Conservation (phyloP, 1,140 invertebrate genomes). For the Lordiphosa collinella region DNA sequence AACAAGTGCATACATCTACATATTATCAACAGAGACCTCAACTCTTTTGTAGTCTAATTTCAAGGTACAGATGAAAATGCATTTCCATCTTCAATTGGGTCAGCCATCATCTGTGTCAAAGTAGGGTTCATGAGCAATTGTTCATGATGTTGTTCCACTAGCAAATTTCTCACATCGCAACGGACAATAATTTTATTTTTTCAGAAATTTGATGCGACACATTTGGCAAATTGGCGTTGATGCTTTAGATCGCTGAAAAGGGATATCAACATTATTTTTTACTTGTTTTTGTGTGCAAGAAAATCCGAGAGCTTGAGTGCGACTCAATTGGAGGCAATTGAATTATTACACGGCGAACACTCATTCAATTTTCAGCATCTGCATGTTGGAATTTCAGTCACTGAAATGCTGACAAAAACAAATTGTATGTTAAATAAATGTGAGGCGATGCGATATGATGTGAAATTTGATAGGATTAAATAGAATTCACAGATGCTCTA, state of each 20-base stretch:
- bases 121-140: slow-evolving; percentile 34
- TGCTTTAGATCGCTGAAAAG: slow-evolving; percentile 12
- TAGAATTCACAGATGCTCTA: slow-evolving; percentile 16
- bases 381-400: slow-evolving; percentile 4
- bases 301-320: slow-evolving; percentile 63
- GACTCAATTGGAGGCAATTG: slow-evolving; percentile 72
- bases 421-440: slow-evolving; percentile 43
- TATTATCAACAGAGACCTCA: slow-evolving; percentile 9
- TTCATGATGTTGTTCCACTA: slow-evolving; percentile 23
- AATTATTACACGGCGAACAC: slow-evolving; percentile 74
- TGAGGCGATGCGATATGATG: slow-evolving; percentile 7
- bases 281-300: slow-evolving; percentile 30
- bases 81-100: slow-evolving; percentile 31
- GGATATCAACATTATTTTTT: slow-evolving; percentile 19
- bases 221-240: slow-evolving; percentile 64
- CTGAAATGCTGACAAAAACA: slow-evolving; percentile 34
- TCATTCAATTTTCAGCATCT: slow-evolving; percentile 65
- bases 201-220: slow-evolving; percentile 63
- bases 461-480: slow-evolving; percentile 10
- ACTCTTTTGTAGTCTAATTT: not conserved
- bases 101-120: slow-evolving; percentile 20
- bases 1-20: not conserved
- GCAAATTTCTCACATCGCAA: slow-evolving; percentile 5
- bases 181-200: slow-evolving; percentile 9
- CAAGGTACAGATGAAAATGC: slow-evolving; percentile 56